A percentile compares a stretch with the other conserved stretches of the same genome.
Conservation (phyloP, 2,797 vertebrate species). For the Anguilla anguilla region DNA sequence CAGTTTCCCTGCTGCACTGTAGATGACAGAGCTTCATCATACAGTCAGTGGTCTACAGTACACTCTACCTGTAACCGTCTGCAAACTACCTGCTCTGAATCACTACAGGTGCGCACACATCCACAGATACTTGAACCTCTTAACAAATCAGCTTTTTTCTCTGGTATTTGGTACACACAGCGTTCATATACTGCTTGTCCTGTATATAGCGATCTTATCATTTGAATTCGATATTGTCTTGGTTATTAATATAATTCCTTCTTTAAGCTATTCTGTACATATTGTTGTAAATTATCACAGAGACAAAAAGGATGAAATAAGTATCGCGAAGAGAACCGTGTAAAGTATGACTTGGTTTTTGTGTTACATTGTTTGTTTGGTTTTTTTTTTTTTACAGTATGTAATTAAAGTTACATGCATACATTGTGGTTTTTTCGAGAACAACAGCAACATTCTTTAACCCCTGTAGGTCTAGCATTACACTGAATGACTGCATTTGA, state of each 20-base stretch:
- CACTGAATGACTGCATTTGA: neutral
- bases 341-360: conserved; percentile 7
- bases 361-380: conserved; percentile 1
- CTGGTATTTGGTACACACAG: conserved; percentile 51
- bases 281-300: conserved; percentile 70
- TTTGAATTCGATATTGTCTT: conserved; percentile 26
- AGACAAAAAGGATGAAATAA: conserved; percentile 36
- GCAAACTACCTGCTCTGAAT: neutral
- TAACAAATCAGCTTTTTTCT: conserved; percentile 44
- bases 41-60: neutral
- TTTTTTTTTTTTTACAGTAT: conserved; percentile 5
- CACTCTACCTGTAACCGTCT: neutral
- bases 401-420: neutral
- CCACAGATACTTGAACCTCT: conserved; percentile 16
- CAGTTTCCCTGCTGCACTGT: neutral
- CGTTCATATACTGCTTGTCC: conserved; percentile 60
- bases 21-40: neutral
- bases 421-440: neutral
- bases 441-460: neutral
- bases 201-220: conserved; percentile 65
- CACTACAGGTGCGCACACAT: neutral
- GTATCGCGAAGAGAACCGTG: neutral
- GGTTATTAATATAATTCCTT: conserved; percentile 37
- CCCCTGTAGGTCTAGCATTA: neutral
- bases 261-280: conserved; percentile 37